Evolutionary conservation across 2,797 vertebrate genomes (phyloP), one percentile per base, ranked within the genome.

Genomic region (Sebastes ruberrimus): DNA sequence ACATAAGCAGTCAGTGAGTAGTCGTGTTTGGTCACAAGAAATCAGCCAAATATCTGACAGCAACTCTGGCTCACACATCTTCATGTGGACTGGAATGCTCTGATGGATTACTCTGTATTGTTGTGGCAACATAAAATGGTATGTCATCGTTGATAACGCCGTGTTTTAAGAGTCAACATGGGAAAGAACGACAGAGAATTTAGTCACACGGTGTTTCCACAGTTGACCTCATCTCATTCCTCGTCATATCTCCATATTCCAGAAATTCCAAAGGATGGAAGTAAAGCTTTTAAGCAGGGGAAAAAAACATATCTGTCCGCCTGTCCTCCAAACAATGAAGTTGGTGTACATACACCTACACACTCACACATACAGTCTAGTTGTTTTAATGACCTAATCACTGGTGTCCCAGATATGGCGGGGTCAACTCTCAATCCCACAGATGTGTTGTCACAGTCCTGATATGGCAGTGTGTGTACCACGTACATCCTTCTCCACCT

Each of bases 81-180:
- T 60, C 25, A 5, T 33, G 30, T 55, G 27, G 53, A 71, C 57
- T 69, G 65, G 71, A 81, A 80, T 65, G 68, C 78, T 88, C 73
- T 87, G 80, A 74, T 84, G 76, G 73, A 89, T 75, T 57, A 73
- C 75, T 73, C 46, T 71, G 74, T 66, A 30, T 53, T 88, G 82
- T 89, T 91, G 80, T 89, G 79, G 82, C 84, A 91, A 92, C 88
- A 85, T 49, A 82, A 82, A 65, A 68, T 30, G 61, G 73, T 84
- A 81, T 88, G 83, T 87, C 66, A 78, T 65, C 49, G 49, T 20
- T 20, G 86, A 90, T 90, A 88, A 86, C 55, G 25, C 49, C 1
- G 1, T 88, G 86, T 84, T 91, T 91, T 64, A 76, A 83, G 79
- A 85, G 74, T 88, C 82, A 89, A 89, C 83, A 88, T 3, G 8